Evolutionary conservation across 1,140 invertebrate species (phyloP), one percentile per base, ranked within the genome.

Genomic region (Orius laevigatus): DNA sequence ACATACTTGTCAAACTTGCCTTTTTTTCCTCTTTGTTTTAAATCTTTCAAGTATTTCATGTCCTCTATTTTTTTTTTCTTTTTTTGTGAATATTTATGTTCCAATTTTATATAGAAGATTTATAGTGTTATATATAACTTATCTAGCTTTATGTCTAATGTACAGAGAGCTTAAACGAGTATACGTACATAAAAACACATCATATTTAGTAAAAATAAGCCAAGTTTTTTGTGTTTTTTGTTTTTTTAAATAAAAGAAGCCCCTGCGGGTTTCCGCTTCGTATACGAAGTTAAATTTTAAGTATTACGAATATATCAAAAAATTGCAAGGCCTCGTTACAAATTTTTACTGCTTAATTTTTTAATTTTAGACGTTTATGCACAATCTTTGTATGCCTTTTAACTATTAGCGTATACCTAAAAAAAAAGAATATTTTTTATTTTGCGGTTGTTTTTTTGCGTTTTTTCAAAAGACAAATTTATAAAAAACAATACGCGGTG

Each of bases 101-200:
- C 33, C 48, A 44, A 50, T 43, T 32, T 43, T 44, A 44, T 41
- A 43, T 40, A 35, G 43, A 50, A 38, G 11, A 40, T 50, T 50
- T 32, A 50, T 32, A 44, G 44, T 46, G 32, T 46, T 46, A 46
- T 46, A n/a, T n/a, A 36, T 31, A 36, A 31, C 46, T 47, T 52
- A 33, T 35, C 33, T 52, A 52, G 51, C 51, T 52, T 52, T 49
- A 53, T 53, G 46, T 49, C 47, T 53, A 49, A 46, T 53, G 51
- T 53, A 53, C 51, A 53, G 51, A 38, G 48, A 53, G 48, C 48
- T 49, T 53, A 53, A 45, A 44, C 47, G 46, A 52, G 51, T 53
- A 53, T 53, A 53, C 51, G 51, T 53, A 53, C 51, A 53, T 53
- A 33, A 45, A 52, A 48, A 53, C 51, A 53, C 51, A 53, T 53